phyloP scores from a whole-genome alignment of 2,888 invertebrate species.

The Cloeon dipterum region DNA sequence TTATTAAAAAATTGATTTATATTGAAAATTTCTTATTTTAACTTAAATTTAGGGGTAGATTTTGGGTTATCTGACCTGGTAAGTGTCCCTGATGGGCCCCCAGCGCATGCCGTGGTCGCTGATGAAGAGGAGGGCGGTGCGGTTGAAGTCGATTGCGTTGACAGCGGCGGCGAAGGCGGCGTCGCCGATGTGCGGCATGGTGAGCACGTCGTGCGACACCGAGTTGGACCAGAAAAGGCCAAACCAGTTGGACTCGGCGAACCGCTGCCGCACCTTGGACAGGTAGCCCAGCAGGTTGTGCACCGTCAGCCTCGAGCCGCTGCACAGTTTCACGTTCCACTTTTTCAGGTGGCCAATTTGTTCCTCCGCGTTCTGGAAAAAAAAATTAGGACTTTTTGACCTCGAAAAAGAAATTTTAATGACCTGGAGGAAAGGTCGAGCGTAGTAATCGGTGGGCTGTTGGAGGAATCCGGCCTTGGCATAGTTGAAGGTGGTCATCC shows the following conservation, averaged over 20 bases:
- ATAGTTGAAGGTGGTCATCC: slow-evolving; percentile 61
- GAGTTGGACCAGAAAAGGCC: slow-evolving; percentile 68
- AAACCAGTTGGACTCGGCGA: slow-evolving; percentile 35
- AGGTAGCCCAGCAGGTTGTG: slow-evolving; percentile 49
- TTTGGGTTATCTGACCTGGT: slow-evolving; percentile 36
- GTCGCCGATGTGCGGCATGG: slow-evolving; percentile 54
- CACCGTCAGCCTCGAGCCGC: slow-evolving; percentile 42
- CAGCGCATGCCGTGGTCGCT: slow-evolving; percentile 83
- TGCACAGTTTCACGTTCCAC: slow-evolving; percentile 41
- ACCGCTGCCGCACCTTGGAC: slow-evolving; percentile 24
- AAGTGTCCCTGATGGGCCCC: slow-evolving; percentile 61
- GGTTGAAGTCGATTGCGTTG: slow-evolving; percentile 28
- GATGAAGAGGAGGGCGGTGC: slow-evolving; percentile 42
- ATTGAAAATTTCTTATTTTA: too few species aligned
- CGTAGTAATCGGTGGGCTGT: slow-evolving; percentile 71
- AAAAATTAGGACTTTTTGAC: too few species aligned
- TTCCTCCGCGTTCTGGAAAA: slow-evolving; percentile 31
- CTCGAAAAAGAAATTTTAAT: slow-evolving; percentile 6
- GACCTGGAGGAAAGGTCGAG: slow-evolving; percentile 43
- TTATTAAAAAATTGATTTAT: too few species aligned
- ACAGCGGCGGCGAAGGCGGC: slow-evolving; percentile 33
- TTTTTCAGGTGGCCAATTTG: slow-evolving; percentile 37
- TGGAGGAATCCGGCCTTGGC: slow-evolving; percentile 46
- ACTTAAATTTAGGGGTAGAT: too few species aligned
- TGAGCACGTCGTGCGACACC: slow-evolving; percentile 64